Evolutionary conservation across 2,113 vertebrate genomes (phyloP).

Genomic region (Pyxicephalus adspersus): DNA sequence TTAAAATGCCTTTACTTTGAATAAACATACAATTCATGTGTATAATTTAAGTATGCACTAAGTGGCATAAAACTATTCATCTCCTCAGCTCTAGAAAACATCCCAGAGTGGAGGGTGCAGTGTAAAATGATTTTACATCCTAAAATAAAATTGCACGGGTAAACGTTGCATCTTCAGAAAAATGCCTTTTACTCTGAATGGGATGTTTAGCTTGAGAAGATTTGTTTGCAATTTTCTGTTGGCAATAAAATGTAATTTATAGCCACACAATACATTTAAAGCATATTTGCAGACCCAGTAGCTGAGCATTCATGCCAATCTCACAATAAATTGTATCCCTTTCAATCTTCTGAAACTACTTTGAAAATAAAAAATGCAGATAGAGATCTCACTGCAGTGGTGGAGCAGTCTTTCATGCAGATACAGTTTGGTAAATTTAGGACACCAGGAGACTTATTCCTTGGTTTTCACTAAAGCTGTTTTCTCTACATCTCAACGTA

Average conservation of each 20-base stretch:
- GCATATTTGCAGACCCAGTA: slow-evolving; percentile 10
- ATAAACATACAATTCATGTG: slow-evolving; percentile 22
- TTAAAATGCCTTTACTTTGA: slow-evolving; percentile 11
- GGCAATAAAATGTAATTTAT: background rate
- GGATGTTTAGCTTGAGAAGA: slow-evolving; percentile 9
- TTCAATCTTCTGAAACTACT: background rate
- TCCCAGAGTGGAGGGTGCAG: background rate
- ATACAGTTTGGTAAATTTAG: background rate
- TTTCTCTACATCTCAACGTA: too few relatives aligned
- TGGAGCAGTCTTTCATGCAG: background rate
- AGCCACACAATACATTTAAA: slow-evolving; percentile 23
- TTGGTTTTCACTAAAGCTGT: too few relatives aligned
- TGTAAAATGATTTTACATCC: slow-evolving; percentile 31
- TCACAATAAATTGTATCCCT: slow-evolving; percentile 7
- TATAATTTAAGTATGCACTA: slow-evolving; percentile 17
- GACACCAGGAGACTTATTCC: too few relatives aligned
- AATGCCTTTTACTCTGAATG: background rate
- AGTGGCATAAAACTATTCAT: background rate
- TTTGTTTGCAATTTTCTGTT: slow-evolving; percentile 26
- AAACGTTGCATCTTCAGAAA: slow-evolving; percentile 17
- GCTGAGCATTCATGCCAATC: background rate
- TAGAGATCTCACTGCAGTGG: background rate
- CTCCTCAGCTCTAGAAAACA: slow-evolving; percentile 7
- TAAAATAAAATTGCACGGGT: slow-evolving; percentile 26
- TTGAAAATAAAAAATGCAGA: background rate